Evolutionary conservation across 2,888 invertebrate species (phyloP), one percentile per base, ranked within the genome.

Genomic region (Antheraea assamensis): DNA sequence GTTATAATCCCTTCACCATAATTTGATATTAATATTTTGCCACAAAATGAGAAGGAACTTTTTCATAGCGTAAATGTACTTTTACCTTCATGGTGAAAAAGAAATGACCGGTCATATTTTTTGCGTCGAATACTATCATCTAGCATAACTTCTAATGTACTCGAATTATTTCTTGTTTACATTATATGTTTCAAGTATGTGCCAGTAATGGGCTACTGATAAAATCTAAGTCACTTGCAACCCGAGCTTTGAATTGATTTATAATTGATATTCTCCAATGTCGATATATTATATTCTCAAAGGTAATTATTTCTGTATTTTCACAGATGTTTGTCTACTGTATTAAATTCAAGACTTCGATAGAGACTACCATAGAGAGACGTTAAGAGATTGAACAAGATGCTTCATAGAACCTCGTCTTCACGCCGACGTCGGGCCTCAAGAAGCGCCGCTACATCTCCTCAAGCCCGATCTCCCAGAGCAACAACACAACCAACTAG

Each of bases 381-480:
- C 75, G 76, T 76, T 30, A 75, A 74, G 64, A 73, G 74, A 71
- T 68, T n/a, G 49, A 49, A 27, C 76, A 90, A 79, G 77, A 97
- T 97, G 97, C 88, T 97, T 80, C 96, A 96, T 81, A 95, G 97
- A 83, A 92, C 92, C 7, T 96, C 96, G 81, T 95, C 96, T 49
- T 97, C 97, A 58, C 94, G 96, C 73, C 95, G 97, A 77, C 95
- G 96, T 27, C 95, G 96, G 73, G 96, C 96, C 74, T 96, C 97
- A 17, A 93, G 96, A 75, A 96, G 96, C 81, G 96, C 96, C 24
- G 96, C 96, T 58, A 96, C 96, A 8, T 96, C 96, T 1, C 96
- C 96, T 1, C 96, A 95, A 81, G 92, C 95, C 21, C 90, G 95
- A 75, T 92, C 95, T 0, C 93, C 95, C 0, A 87, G 96, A 77